Percentiles rank a stretch among this genome's conserved stretches.
These are phyloP conservation scores for Nanorana parkeri DNA, from an alignment of 2,113 vertebrate species.

Conservation along the genomic window DNA sequence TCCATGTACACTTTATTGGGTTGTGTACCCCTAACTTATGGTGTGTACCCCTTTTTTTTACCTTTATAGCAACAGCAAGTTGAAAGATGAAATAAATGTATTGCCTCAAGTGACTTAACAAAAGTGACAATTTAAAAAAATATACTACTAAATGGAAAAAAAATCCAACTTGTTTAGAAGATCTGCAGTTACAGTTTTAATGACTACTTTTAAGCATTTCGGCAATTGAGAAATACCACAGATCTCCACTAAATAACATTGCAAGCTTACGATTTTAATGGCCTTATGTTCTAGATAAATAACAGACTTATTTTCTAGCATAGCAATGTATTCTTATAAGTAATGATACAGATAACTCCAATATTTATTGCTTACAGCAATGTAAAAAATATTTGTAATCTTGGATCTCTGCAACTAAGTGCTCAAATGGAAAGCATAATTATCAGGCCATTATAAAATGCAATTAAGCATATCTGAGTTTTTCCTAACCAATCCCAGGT, in stretches of 20 bases:
- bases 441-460: slow-evolving; percentile 16
- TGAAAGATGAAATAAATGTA: no score
- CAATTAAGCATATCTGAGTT: slow-evolving; percentile 29
- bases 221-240: not conserved
- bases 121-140: no score
- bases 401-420: not conserved
- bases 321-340: not conserved
- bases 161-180: no score
- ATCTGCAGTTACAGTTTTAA: no score
- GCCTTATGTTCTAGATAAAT: not conserved
- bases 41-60: no score
- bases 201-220: not conserved
- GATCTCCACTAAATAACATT: not conserved
- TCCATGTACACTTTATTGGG: no score
- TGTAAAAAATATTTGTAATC: not conserved
- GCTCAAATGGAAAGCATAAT: slow-evolving; percentile 19
- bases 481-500: not conserved
- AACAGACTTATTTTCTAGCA: not conserved
- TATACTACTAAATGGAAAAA: no score
- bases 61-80: no score
- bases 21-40: no score
- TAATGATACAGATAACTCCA: not conserved
- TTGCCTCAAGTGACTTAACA: no score
- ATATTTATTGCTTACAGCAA: not conserved
- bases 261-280: not conserved